phyloP scores from a whole-genome alignment of 1,140 invertebrate species.

The Sinella curviseta region DNA sequence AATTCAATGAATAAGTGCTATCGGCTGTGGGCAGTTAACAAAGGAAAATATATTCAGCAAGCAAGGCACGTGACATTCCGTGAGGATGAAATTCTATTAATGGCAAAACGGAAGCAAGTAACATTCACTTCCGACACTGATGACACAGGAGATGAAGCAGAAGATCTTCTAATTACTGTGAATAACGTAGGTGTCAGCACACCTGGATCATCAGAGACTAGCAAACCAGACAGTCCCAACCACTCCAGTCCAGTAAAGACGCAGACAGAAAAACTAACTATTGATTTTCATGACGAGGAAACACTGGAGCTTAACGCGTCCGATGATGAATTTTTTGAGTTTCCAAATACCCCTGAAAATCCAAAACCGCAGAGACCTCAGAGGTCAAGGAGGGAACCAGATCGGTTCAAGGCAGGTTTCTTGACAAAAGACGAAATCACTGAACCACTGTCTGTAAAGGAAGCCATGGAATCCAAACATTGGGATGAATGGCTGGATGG shows the following conservation, averaged over 20 bases:
- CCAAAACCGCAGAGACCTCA: background rate
- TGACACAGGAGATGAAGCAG: too few species aligned
- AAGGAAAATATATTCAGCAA: background rate
- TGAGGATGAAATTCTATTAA: background rate
- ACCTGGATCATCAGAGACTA: too few species aligned
- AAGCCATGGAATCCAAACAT: background rate
- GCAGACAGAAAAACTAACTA: too few species aligned
- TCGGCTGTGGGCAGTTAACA: slow-evolving; percentile 14
- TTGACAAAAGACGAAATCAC: background rate
- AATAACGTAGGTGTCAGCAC: too few species aligned
- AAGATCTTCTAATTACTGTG: too few species aligned
- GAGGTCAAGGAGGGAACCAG: background rate
- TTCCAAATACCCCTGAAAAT: background rate
- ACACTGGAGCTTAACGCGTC: too few species aligned
- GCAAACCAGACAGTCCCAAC: too few species aligned
- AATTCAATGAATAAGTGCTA: background rate
- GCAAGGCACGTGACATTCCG: background rate
- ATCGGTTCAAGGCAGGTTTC: background rate
- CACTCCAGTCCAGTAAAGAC: too few species aligned
- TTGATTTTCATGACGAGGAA: too few species aligned
- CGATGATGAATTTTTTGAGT: too few species aligned
- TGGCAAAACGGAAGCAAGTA: background rate
- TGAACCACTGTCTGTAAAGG: background rate
- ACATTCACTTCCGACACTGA: too few species aligned
- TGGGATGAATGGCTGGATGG: background rate